Evolutionary conservation across 92 coral and sea anemone genomes (phyloP), one percentile per base, ranked within the genome.

Genomic region (Actinostola sp.): DNA sequence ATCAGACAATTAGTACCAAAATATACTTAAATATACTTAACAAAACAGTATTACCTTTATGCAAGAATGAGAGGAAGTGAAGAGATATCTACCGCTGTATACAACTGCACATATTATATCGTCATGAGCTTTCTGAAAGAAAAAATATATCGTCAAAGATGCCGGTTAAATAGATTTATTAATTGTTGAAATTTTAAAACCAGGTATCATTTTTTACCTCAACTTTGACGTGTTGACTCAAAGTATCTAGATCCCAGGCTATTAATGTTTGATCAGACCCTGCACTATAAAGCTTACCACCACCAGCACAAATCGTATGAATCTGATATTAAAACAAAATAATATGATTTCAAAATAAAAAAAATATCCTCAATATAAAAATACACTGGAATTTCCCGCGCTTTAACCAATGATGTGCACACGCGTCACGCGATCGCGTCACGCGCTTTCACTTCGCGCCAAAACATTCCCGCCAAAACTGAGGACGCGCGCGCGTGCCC

Each of bases 51-150:
- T 32, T 78, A 94, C 98, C 97, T 91, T 94, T 38, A 94, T 94
- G 51, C 97, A 88, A 21, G 98, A 94, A 66, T 94, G 97, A 19
- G 97, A 91, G 0, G 98, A 94, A 6, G 98, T 91, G 32, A 94
- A 94, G 17, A 94, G 65, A 48, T 86, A 94, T 77, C 90, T 85
- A 23, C 98, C 98, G 63, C 88, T 94, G 88, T 84, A 91, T 0
- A 88, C 97, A 50, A 92, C 88, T 1, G 97, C 98, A 83, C 97
- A 91, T 16, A 94, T 91, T 51, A 94, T 82, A 71, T 94, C 89
- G 28, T 94, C 89, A 53, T 94, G 98, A 48, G 98, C 97, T 66
- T 88, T 89, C 98, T 94, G 78, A 49, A 44, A 67, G n/a, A n/a
- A 33, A 60, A 20, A 53, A 36, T 11, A 52, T n/a, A n/a, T n/a